Evolutionary conservation across 2,888 invertebrate genomes (phyloP), one percentile per base, ranked within the genome.

Genomic region (Agriotes lineatus): DNA sequence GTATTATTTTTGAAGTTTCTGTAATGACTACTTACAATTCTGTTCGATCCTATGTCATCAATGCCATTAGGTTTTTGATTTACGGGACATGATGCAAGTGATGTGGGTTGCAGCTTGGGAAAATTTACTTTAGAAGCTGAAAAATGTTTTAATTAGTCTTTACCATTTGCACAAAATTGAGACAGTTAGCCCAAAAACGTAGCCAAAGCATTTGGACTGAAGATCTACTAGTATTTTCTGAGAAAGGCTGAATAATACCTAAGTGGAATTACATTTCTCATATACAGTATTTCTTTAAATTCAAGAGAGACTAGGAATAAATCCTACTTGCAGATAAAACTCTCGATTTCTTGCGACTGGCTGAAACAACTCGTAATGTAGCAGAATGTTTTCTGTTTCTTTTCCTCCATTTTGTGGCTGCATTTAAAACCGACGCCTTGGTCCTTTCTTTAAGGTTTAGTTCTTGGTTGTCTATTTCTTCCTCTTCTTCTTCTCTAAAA

Each of bases 351-450:
- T 42, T 67, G 22, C 44, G 48, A 62, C 6, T 44, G n/a, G 61
- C 61, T 5, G 69, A 61, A 12, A 37, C 39, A 12, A 22, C 50
- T 9, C 61, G 56, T 9, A 37, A 64, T 14, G 70, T 59, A 1
- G 80, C 79, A 1, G 81, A 81, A 75, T 79, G 75, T 74, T 81
- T 82, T 59, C 78, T 78, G 37, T 83, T 82, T 65, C 78, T 82
- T 57, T 78, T 78, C 33, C 81, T 78, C 84, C 84, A 85, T 67
- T 80, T 78, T 4, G 81, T 82, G 0, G 83, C 83, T 2, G 82
- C 83, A 67, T 80, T 81, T 19, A 84, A 72, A 2, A 83, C 80
- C 0, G 81, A 76, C 18, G 80, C 63, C 0, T 69, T 63, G n/a
- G 69, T 64, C 14, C 30, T 56, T 25, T 61, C 56, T 35, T 54